Base-by-base conservation (phyloP, 1,140 invertebrate genomes). In the Rhopalosiphum maidis region DNA sequence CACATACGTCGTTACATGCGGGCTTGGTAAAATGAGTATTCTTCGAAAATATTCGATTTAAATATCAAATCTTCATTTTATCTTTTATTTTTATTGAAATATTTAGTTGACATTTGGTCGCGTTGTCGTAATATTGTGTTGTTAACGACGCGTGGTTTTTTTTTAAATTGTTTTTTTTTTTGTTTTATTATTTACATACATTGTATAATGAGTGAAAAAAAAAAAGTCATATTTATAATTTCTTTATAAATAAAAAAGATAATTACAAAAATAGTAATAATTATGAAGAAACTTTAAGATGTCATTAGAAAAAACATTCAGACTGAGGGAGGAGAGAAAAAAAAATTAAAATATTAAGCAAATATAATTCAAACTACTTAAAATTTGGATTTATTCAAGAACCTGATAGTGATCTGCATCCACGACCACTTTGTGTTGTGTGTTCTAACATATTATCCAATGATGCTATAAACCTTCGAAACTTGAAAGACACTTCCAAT, bases 81-180 rank as follows among this genome's bases (percentile, higher is more conserved):
- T 89, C n/a, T n/a, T n/a, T n/a, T n/a, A n/a, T n/a, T 89, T 89
- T 89, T 37, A 89, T 54, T 51, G 87, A 89, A 89, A 89, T 89
- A 89, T 51, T 89, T 51, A 89, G 46, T 89, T 6, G 48, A 8
- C 21, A 4, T 46, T 54, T 54, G 87, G 9, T 89, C 30, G 35
- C 37, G 18, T 89, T 54, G 87, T 89, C 18, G 46, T 54, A 89
- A 35, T 54, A 83, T 83, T 37, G 82, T 83, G 22, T 83, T 83
- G 82, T 89, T 23, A 89, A 51, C n/a, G 51, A 35, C 46, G 35
- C 25, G n/a, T 51, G 30, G 15, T 89, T n/a, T 89, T 54, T 89
- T 54, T n/a, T 89, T 54, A n/a, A n/a, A 41, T n/a, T 87, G 15
- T 87, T n/a, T n/a, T 87, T 48, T 87, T n/a, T n/a, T n/a, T n/a